Evolutionary conservation across 1,140 invertebrate species (phyloP).

Genomic region (Papilio aristodemus): DNA sequence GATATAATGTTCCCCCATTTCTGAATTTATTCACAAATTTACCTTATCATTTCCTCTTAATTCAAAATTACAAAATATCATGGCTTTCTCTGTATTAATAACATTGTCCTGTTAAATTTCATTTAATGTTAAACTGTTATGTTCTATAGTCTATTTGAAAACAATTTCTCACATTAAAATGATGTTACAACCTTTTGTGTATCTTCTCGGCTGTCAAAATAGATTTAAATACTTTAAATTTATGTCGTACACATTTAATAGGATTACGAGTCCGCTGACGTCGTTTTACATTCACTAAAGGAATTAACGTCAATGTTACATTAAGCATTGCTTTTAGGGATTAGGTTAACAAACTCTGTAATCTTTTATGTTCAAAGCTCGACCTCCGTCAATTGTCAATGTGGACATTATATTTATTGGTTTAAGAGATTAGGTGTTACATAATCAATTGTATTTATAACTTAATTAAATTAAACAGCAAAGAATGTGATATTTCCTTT

Average conservation of each 20-base stretch:
- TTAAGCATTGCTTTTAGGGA: constrained; percentile 33
- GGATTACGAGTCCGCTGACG: constrained; percentile 32
- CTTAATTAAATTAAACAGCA: background rate
- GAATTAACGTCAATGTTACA: constrained; percentile 32
- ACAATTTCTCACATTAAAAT: background rate
- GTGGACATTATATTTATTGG: constrained; percentile 30
- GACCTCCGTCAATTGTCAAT: constrained; percentile 31
- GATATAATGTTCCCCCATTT: too few species aligned
- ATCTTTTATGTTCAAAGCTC: constrained; percentile 30
- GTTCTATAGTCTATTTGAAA: background rate
- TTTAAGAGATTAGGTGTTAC: constrained; percentile 16
- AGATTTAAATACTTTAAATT: constrained; percentile 28
- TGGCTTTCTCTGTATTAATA: background rate
- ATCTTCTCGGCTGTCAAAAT: constrained; percentile 18
- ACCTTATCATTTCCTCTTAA: too few species aligned
- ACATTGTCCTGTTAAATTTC: background rate
- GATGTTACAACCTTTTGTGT: background rate
- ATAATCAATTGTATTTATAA: background rate
- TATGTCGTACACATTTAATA: constrained; percentile 32
- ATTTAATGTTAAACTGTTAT: background rate
- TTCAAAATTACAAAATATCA: background rate
- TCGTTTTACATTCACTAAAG: constrained; percentile 32
- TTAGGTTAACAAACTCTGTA: constrained; percentile 34
- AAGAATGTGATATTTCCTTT: background rate
- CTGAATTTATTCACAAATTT: too few species aligned